Evolutionary conservation across 2,888 invertebrate species (phyloP).

Genomic region (Drosophila meridiana): DNA sequence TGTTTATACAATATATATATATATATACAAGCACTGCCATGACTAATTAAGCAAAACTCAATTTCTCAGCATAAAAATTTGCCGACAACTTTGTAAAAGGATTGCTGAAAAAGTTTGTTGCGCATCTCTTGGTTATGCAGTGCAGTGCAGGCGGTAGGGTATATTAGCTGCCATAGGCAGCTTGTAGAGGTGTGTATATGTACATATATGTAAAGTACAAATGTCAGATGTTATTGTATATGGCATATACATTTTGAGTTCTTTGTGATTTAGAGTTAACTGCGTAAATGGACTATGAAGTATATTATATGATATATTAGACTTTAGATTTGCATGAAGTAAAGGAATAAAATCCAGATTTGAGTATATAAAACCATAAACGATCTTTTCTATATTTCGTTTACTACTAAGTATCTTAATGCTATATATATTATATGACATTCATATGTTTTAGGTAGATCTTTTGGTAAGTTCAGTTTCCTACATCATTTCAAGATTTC

Average conservation of each 20-base stretch:
- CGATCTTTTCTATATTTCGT: no score
- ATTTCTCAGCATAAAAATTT: conserved; percentile 71
- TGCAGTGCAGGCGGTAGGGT: conserved; percentile 12
- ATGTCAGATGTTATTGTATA: background rate
- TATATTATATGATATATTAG: no score
- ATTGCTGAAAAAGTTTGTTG: conserved; percentile 57
- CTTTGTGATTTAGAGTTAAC: no score
- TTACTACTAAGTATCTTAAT: no score
- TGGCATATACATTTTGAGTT: background rate
- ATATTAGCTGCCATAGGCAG: background rate
- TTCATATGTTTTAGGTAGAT: no score
- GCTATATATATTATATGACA: no score
- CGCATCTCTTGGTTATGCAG: conserved; percentile 28
- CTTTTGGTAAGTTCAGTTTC: no score
- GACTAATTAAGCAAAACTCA: conserved; percentile 72
- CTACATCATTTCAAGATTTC: no score
- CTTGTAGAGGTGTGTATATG: background rate
- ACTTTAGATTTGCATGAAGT: no score
- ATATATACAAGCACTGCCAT: conserved; percentile 48
- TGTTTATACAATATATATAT: background rate
- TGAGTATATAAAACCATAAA: no score
- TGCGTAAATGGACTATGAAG: no score
- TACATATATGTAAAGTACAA: background rate
- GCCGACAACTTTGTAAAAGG: conserved; percentile 76
- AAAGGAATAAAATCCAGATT: no score